Conservation (phyloP, 2,113 vertebrate genomes). For the Indicator indicator region DNA sequence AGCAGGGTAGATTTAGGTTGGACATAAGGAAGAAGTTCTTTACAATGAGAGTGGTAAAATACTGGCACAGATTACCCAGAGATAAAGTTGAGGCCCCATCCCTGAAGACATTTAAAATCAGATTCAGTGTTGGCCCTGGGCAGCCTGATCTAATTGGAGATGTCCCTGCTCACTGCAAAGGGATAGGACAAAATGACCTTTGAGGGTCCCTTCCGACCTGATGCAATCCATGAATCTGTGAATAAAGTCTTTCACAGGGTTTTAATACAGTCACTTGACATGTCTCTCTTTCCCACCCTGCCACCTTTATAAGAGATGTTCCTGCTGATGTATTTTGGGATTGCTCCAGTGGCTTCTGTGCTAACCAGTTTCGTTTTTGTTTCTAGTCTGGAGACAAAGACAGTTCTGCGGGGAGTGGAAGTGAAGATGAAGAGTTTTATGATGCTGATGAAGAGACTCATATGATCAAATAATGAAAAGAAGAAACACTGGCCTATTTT, state of each 20-base stretch:
- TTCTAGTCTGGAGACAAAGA: constrained; percentile 69
- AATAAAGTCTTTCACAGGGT: not conserved
- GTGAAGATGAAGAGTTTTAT: constrained; percentile 80
- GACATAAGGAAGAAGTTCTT: too few species aligned
- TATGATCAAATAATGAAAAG: constrained; percentile 77
- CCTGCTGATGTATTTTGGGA: not conserved
- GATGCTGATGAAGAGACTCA: constrained; percentile 80
- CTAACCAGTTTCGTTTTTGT: not conserved
- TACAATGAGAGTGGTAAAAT: too few species aligned
- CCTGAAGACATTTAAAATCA: too few species aligned
- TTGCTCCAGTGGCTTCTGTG: not conserved
- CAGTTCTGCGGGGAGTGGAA: constrained; percentile 61
- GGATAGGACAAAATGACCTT: too few species aligned
- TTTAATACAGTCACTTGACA: not conserved
- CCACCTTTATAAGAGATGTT: not conserved
- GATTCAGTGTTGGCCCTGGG: too few species aligned
- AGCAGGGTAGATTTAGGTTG: too few species aligned
- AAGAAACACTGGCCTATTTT: not conserved
- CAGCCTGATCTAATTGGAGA: too few species aligned
- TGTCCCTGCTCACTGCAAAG: too few species aligned
- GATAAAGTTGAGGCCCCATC: too few species aligned
- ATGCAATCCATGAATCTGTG: too few species aligned
- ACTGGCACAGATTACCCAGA: too few species aligned
- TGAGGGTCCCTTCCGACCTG: too few species aligned
- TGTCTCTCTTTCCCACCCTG: not conserved